A percentile compares a stretch with the other conserved stretches of the same genome.
These are phyloP conservation scores for Drosophila seguyi DNA, from an alignment of 1,140 invertebrate species.

Conservation along the genomic window DNA sequence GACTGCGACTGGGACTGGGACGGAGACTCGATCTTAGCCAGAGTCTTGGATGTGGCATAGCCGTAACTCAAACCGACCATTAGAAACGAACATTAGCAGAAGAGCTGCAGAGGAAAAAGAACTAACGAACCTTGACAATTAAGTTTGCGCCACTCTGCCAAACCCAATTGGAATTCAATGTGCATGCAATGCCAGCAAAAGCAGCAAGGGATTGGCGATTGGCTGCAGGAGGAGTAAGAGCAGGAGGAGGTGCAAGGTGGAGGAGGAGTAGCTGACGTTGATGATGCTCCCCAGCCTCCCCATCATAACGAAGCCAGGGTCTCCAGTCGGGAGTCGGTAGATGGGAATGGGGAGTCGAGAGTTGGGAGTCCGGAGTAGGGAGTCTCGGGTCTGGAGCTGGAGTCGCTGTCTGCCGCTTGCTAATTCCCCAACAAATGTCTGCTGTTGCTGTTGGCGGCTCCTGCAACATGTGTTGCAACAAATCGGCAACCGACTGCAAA, in stretches of 20 bases:
- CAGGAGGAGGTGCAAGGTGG: constrained; percentile 38
- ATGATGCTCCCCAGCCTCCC: constrained; percentile 58
- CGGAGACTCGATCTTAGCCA: constrained; percentile 19
- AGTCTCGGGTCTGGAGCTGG: constrained; percentile 5
- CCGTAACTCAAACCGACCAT: constrained; percentile 81
- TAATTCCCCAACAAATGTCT: constrained; percentile 79
- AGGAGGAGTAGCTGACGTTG: constrained; percentile 61
- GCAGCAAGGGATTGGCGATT: constrained; percentile 34
- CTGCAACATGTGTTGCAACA: constrained; percentile 73
- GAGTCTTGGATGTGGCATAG: constrained; percentile 39
- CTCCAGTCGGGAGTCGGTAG: neutral
- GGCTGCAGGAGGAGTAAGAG: constrained; percentile 7
- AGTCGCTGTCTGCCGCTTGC: constrained; percentile 59
- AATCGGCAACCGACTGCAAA: constrained; percentile 56
- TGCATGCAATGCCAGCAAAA: constrained; percentile 71
- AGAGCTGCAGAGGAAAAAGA: constrained; percentile 63
- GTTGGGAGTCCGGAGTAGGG: neutral
- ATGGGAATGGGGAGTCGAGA: no score
- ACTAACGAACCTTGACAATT: constrained; percentile 82
- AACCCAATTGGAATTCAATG: constrained; percentile 82
- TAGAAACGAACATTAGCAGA: constrained; percentile 79
- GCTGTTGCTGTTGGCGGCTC: constrained; percentile 54
- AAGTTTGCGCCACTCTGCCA: constrained; percentile 80
- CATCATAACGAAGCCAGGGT: constrained; percentile 65
- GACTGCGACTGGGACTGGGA: constrained; percentile 28